Conservation (phyloP, 2,888 invertebrate species). For the Calliscelio sp. region DNA sequence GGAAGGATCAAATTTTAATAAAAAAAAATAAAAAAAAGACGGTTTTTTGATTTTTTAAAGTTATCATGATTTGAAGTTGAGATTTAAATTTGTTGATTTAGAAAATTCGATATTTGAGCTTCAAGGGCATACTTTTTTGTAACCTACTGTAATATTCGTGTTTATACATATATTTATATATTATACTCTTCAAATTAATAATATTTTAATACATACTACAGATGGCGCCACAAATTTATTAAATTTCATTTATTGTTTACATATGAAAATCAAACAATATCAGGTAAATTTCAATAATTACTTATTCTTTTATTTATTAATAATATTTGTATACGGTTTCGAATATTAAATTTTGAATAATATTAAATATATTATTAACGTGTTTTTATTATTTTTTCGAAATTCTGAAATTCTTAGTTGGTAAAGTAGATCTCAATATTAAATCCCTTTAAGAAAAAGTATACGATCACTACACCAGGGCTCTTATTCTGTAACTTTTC, state of each 20-base stretch:
- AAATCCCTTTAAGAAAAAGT: slow-evolving; percentile 5
- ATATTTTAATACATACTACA: slow-evolving; percentile 11
- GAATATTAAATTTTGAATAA: slow-evolving; percentile 12
- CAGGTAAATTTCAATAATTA: slow-evolving; percentile 8
- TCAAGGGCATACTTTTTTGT: slow-evolving; percentile 7
- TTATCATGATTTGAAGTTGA: not conserved
- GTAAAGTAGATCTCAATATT: no score
- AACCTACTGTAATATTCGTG: slow-evolving; percentile 2
- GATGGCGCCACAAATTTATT: slow-evolving; percentile 1
- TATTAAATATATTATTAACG: slow-evolving; percentile 4
- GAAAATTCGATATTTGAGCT: slow-evolving; percentile 11
- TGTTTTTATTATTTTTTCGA: slow-evolving; percentile 2
- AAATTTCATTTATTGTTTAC: slow-evolving; percentile 12
- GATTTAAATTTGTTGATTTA: not conserved
- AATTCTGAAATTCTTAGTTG: slow-evolving; percentile 4
- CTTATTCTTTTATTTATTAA: slow-evolving; percentile 2
- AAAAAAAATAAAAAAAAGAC: slow-evolving; percentile 8
- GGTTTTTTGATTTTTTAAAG: slow-evolving; percentile 2
- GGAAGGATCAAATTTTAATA: slow-evolving; percentile 6
- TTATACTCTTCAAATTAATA: no score
- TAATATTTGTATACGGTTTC: slow-evolving; percentile 6
- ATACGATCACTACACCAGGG: slow-evolving; percentile 1
- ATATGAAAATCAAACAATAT: slow-evolving; percentile 1
- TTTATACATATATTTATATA: slow-evolving; percentile 6
- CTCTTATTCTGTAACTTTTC: no score